A percentile compares a stretch with the other conserved stretches of the same genome.
Evolutionary conservation across 2,888 invertebrate genomes (phyloP).

Genomic region (Ectemnius lituratus): DNA sequence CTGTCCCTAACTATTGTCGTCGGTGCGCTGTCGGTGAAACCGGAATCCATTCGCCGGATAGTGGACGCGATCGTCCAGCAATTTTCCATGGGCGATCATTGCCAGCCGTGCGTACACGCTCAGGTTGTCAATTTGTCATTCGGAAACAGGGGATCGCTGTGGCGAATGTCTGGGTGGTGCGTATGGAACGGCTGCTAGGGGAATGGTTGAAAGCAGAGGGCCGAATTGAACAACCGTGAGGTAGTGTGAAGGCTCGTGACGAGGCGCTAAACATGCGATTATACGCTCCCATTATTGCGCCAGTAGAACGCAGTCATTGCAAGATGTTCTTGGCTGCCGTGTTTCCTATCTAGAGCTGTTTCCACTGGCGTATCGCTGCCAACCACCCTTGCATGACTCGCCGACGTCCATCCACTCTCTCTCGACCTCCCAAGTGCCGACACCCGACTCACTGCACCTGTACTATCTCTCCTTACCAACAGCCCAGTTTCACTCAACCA

Average conservation of each 20-base stretch:
- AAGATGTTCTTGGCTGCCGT: too few species aligned
- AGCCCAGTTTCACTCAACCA: too few species aligned
- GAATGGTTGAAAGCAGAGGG: background rate
- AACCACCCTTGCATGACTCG: too few species aligned
- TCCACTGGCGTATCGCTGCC: too few species aligned
- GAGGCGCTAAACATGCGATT: constrained; percentile 59
- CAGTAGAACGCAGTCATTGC: constrained; percentile 23
- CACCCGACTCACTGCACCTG: too few species aligned
- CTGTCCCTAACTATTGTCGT: constrained; percentile 9
- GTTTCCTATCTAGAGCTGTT: too few species aligned
- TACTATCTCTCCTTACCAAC: too few species aligned
- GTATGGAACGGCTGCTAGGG: too few species aligned
- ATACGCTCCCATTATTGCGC: constrained; percentile 54
- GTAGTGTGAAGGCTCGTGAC: constrained; percentile 36
- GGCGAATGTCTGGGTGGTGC: constrained; percentile 12
- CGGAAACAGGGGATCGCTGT: constrained; percentile 46
- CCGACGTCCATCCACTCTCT: too few species aligned
- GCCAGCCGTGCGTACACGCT: constrained; percentile 41
- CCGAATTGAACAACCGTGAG: constrained; percentile 4
- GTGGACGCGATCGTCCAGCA: constrained; percentile 33
- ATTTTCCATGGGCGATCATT: constrained; percentile 51
- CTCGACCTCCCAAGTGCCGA: too few species aligned
- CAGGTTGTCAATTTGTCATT: constrained; percentile 57
- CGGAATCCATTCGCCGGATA: constrained; percentile 7
- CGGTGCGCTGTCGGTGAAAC: too few species aligned